Base-by-base conservation (phyloP, 2,888 invertebrate species). In the Spilarctia lutea region DNA sequence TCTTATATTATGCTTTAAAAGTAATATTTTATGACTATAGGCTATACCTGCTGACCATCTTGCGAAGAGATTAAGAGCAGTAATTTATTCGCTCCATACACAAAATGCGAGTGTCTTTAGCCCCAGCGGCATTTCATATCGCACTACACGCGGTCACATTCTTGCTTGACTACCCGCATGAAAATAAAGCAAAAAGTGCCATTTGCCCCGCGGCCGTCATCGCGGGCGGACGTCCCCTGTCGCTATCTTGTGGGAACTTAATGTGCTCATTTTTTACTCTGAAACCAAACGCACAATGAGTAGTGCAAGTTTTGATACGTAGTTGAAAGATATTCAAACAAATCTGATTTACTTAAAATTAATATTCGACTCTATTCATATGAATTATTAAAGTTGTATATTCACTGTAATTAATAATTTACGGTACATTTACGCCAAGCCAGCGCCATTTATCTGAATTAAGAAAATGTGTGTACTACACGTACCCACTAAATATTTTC, bases 141-240 rank as follows among this genome's bases (percentile, higher is more conserved):
- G 92, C 93, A 92, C 92, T 87, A 79, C 81, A 89, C 84, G 86
- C 89, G 92, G 93, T 93, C 92, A 92, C 93, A 93, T 93, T 93
- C 92, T 90, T 90, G 85, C 85, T 68, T 84, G 84, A 89, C 91
- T 93, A 92, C 93, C 92, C 92, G 88, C 83, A 81, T 63, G 84
- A 84, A 88, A 90, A 90, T 88, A 88, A 87, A 81, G 70, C 35
- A 84, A 87, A 85, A 85, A 81, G 78, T 78, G 79, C 84, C 90
- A 93, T 83, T 92, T 79, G 88, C 88, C 93, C 91, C 69, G 85
- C 82, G 93, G 93, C 92, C 77, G 80, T 82, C 82, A 86, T 82
- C 83, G 89, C 85, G 90, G 86, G 87, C 85, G 88, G 91, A 91
- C 92, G 93, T 92, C 91, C 81, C 88, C 81, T 92, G 92, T 92